Evolutionary conservation across 2,888 invertebrate species (phyloP).

Genomic region (Scaptomyza tumidula): DNA sequence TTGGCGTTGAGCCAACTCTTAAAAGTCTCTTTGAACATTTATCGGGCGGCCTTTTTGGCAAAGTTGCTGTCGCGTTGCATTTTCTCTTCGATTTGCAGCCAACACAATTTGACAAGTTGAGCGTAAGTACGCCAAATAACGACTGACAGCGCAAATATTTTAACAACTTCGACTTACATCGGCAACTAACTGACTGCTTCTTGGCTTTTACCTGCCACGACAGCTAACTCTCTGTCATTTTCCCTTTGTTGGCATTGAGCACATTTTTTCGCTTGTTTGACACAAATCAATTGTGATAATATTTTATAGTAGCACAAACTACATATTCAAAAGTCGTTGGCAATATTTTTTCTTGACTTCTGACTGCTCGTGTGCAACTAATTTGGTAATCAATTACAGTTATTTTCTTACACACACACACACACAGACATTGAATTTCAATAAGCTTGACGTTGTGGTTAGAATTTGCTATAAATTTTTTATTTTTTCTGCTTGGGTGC

Average conservation of each 20-base stretch:
- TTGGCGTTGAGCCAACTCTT: constrained; percentile 30
- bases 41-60: constrained; percentile 45
- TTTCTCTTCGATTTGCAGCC: constrained; percentile 32
- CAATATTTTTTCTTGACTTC: constrained; percentile 45
- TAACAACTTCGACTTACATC: constrained; percentile 43
- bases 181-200: constrained; percentile 4
- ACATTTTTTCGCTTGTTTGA: constrained; percentile 41
- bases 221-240: constrained; percentile 6
- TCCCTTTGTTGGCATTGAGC: constrained; percentile 37
- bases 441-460: constrained; percentile 36
- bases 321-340: constrained; percentile 37
- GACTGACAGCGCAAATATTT: constrained; percentile 73
- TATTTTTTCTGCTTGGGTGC: constrained; percentile 17
- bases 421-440: constrained; percentile 52
- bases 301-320: constrained; percentile 32
- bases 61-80: constrained; percentile 32
- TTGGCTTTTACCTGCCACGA: constrained; percentile 17
- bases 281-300: constrained; percentile 67
- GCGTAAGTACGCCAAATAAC: constrained; percentile 60
- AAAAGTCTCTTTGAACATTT: constrained; percentile 48
- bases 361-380: constrained; percentile 60
- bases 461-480: constrained; percentile 15
- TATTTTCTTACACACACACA: no score
- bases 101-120: constrained; percentile 67
- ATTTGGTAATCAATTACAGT: constrained; percentile 66